Percentiles rank a stretch among this genome's conserved stretches.
phyloP scores from a whole-genome alignment of 2,113 vertebrate genomes.

The Acanthisitta chloris region DNA sequence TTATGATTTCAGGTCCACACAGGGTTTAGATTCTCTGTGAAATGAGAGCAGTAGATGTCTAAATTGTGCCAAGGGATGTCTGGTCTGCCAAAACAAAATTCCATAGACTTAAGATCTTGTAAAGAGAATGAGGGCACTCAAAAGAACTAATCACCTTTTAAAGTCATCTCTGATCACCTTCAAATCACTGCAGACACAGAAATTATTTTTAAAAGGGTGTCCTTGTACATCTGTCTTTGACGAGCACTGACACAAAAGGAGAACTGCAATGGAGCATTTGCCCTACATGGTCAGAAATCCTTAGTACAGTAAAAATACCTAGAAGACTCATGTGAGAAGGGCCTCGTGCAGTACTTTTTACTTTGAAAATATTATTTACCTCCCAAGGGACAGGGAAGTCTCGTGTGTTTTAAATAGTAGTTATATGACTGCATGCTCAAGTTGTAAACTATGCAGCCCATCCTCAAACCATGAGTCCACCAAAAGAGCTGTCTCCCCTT shows the following conservation, averaged over 20 bases:
- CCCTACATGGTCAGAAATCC: background rate
- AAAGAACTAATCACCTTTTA: background rate
- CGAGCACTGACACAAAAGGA: background rate
- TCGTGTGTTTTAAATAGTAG: background rate
- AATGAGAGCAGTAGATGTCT: background rate
- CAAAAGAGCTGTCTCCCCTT: background rate
- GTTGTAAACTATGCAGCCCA: background rate
- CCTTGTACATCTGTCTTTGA: background rate
- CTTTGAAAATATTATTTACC: background rate
- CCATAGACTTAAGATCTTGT: background rate
- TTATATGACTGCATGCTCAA: background rate
- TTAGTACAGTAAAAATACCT: background rate
- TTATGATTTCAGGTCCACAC: background rate
- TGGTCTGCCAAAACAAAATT: background rate
- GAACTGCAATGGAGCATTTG: background rate
- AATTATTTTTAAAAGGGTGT: background rate
- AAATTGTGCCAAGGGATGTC: background rate
- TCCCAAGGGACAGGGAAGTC: background rate
- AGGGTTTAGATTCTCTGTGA: background rate
- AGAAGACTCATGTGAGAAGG: background rate
- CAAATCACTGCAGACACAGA: background rate
- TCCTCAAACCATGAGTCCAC: background rate
- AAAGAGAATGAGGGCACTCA: background rate
- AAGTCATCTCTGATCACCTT: background rate
- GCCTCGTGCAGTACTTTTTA: background rate